Evolutionary conservation across 92 coral and sea anemone genomes (phyloP).

Genomic region (Blastomussa wellsi): DNA sequence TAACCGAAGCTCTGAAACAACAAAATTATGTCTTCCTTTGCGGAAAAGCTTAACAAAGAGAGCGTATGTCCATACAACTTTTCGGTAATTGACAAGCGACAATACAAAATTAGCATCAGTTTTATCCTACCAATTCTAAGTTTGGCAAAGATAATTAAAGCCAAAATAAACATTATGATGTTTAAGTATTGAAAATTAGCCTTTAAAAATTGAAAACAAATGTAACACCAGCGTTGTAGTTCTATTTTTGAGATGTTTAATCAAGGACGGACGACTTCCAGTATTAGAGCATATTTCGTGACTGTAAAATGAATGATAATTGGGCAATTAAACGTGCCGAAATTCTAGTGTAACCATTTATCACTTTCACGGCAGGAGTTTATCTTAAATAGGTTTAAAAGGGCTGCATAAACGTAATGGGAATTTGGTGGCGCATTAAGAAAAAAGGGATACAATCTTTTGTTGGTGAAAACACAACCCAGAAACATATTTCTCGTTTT

Average conservation of each 20-base stretch:
- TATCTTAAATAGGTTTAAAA: conserved; percentile 13
- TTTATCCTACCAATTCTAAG: background rate
- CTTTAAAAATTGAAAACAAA: background rate
- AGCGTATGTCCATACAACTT: background rate
- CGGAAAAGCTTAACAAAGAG: background rate
- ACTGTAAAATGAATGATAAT: background rate
- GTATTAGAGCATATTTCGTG: background rate
- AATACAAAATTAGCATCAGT: background rate
- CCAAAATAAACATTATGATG: background rate
- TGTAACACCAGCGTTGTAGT: too few species aligned
- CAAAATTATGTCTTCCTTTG: background rate
- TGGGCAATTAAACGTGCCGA: background rate
- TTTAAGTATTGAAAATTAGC: background rate
- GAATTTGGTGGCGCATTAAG: background rate
- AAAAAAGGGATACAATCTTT: background rate
- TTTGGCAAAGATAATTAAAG: background rate
- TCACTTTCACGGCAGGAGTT: background rate
- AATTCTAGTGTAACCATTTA: background rate
- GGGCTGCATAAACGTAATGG: conserved; percentile 1
- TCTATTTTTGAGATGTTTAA: background rate
- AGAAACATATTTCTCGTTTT: too few species aligned
- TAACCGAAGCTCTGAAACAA: background rate
- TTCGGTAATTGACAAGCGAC: background rate
- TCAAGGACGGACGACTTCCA: background rate
- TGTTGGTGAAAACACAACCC: background rate